A percentile compares a stretch with the other conserved stretches of the same genome.
Conservation (phyloP, 2,113 vertebrate species). For the Pithys albifrons region DNA sequence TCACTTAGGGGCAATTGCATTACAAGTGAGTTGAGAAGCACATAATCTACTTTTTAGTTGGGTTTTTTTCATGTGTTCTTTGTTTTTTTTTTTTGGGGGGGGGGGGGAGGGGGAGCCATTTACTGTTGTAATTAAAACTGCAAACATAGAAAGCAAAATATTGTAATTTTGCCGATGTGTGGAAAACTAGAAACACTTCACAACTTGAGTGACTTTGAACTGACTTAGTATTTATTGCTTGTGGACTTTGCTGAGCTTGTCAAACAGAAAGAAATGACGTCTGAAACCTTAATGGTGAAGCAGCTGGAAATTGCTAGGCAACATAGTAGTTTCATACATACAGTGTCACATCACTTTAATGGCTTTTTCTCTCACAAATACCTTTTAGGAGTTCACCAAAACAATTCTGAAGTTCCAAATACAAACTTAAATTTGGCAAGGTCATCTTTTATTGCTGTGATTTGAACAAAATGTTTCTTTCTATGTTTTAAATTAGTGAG, state of each 20-base stretch:
- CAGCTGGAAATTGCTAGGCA: constrained; percentile 29
- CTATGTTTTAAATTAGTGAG: neutral
- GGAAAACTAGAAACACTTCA: neutral
- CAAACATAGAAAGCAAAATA: neutral
- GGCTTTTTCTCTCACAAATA: neutral
- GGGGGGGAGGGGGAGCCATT: neutral
- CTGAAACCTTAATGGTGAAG: constrained; percentile 7
- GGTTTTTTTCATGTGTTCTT: neutral
- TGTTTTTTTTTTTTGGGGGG: neutral
- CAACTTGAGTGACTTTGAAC: neutral
- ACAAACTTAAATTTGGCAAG: neutral
- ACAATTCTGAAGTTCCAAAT: neutral
- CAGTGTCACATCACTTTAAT: neutral
- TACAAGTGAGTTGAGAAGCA: neutral
- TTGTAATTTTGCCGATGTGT: neutral
- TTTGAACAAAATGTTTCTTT: neutral
- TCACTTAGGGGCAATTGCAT: neutral
- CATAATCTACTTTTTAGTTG: neutral
- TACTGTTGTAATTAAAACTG: neutral
- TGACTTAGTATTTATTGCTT: neutral
- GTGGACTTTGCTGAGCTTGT: constrained; percentile 17
- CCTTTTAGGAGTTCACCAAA: neutral
- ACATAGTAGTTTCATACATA: neutral
- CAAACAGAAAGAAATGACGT: neutral
- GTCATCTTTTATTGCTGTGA: neutral